Conservation (phyloP, 2,888 invertebrate genomes). For the Cancer borealis region DNA sequence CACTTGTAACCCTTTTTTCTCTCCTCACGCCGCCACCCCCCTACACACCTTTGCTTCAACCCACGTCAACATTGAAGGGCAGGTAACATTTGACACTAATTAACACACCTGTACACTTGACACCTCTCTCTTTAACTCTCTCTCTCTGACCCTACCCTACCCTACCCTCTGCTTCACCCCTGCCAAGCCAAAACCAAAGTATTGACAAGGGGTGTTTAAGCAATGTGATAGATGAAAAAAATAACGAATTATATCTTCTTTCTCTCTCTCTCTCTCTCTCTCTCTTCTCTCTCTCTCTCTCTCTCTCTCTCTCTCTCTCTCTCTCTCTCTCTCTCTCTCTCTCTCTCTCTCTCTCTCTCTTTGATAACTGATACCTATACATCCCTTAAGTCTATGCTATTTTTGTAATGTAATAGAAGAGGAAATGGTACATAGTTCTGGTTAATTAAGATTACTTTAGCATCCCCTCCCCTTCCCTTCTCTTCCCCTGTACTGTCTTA, state of each 20-base stretch:
- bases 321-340: background rate
- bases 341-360: background rate
- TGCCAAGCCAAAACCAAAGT: too few species aligned
- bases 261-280: background rate
- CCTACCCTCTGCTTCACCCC: background rate
- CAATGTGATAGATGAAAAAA: background rate
- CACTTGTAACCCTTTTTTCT: background rate
- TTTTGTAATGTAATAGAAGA: background rate
- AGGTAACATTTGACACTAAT: background rate
- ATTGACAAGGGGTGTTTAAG: background rate
- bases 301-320: background rate
- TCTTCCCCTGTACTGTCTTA: too few species aligned
- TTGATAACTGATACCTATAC: too few species aligned
- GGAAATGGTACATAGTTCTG: too few species aligned
- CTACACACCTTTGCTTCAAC: background rate
- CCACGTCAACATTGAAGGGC: slow-evolving; percentile 10
- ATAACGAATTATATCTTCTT: background rate
- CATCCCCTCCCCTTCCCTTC: too few species aligned
- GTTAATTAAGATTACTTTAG: too few species aligned
- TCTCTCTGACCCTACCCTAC: background rate
- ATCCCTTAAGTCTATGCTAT: too few species aligned
- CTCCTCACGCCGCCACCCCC: background rate
- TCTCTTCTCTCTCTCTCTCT: background rate
- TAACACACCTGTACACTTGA: background rate
- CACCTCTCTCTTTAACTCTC: background rate